Conservation (phyloP, 1,140 invertebrate species). For the Drosophila novamexicana region DNA sequence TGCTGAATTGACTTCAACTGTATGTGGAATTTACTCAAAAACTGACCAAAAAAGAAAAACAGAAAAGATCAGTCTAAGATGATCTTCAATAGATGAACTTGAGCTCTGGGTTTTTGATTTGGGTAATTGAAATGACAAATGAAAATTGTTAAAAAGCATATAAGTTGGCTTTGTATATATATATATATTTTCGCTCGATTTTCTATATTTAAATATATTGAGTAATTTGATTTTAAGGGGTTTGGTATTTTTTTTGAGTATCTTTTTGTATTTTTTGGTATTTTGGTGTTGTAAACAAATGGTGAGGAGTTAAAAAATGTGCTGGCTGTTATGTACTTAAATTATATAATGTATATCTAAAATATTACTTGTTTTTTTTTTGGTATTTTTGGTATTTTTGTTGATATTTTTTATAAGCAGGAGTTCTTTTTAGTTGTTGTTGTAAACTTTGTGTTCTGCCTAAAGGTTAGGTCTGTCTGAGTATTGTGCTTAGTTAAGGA, state of each 20-base stretch:
- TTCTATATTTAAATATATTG: not conserved
- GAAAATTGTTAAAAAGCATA: slow-evolving; percentile 67
- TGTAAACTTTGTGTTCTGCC: slow-evolving; percentile 25
- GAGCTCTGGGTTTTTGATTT: slow-evolving; percentile 17
- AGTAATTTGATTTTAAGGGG: slow-evolving; percentile 4
- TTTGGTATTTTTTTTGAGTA: slow-evolving; percentile 25
- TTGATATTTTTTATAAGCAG: slow-evolving; percentile 26
- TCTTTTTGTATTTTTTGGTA: slow-evolving; percentile 32
- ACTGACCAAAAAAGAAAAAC: slow-evolving; percentile 21
- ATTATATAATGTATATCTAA: slow-evolving; percentile 63
- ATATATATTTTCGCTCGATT: slow-evolving; percentile 15
- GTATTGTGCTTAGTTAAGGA: slow-evolving; percentile 6
- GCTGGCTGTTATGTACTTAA: slow-evolving; percentile 60
- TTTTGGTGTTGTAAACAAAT: slow-evolving; percentile 48
- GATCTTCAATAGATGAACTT: slow-evolving; percentile 10
- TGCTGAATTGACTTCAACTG: not conserved
- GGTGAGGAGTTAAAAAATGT: slow-evolving; percentile 68
- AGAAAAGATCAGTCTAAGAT: not conserved
- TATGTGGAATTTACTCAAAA: not conserved
- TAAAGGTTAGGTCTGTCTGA: slow-evolving; percentile 24
- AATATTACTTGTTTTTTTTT: slow-evolving; percentile 48
- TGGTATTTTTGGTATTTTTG: slow-evolving; percentile 43
- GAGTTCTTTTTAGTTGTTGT: slow-evolving; percentile 8
- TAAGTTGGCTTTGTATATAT: slow-evolving; percentile 35
- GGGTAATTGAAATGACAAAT: slow-evolving; percentile 62